phyloP scores from a whole-genome alignment of 2,797 vertebrate genomes.

The Eupleurogrammus muticus region DNA sequence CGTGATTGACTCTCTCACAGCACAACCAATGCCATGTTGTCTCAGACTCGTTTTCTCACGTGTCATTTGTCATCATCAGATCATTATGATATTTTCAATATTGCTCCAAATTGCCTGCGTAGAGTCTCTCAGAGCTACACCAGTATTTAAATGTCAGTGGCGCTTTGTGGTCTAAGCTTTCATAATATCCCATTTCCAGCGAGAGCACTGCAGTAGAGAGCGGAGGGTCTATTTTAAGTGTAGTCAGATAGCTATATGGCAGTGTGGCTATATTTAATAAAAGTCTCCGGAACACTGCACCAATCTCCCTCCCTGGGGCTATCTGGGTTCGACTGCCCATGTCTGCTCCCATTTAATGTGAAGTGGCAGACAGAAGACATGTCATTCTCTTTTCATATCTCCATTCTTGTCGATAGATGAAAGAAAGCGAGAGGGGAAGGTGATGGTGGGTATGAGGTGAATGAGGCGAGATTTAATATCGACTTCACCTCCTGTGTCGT shows the following conservation, averaged over 20 bases:
- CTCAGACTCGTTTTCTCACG: slow-evolving; percentile 1
- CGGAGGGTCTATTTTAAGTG: slow-evolving; percentile 76
- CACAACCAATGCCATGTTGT: slow-evolving; percentile 13
- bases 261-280: slow-evolving; percentile 77
- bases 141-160: slow-evolving; percentile 61
- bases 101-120: slow-evolving; percentile 42
- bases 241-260: slow-evolving; percentile 74
- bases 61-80: slow-evolving; percentile 35
- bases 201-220: slow-evolving; percentile 64
- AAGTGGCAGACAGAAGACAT: slow-evolving; percentile 72
- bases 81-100: slow-evolving; percentile 25
- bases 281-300: slow-evolving; percentile 72
- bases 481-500: slow-evolving; percentile 15
- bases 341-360: slow-evolving; percentile 76
- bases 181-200: slow-evolving; percentile 69
- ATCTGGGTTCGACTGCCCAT: slow-evolving; percentile 74
- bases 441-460: slow-evolving; percentile 27
- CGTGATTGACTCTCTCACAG: slow-evolving; percentile 11
- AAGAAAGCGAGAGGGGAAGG: slow-evolving; percentile 15
- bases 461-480: slow-evolving; percentile 27
- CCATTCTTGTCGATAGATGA: slow-evolving; percentile 38
- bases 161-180: slow-evolving; percentile 57
- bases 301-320: slow-evolving; percentile 68
- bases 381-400: slow-evolving; percentile 59
- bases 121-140: slow-evolving; percentile 36